Percentiles rank a stretch among this genome's conserved stretches.
These are phyloP conservation scores for Hoplostethus atlanticus DNA, from an alignment of 2,797 vertebrate genomes.

Conservation along the genomic window DNA sequence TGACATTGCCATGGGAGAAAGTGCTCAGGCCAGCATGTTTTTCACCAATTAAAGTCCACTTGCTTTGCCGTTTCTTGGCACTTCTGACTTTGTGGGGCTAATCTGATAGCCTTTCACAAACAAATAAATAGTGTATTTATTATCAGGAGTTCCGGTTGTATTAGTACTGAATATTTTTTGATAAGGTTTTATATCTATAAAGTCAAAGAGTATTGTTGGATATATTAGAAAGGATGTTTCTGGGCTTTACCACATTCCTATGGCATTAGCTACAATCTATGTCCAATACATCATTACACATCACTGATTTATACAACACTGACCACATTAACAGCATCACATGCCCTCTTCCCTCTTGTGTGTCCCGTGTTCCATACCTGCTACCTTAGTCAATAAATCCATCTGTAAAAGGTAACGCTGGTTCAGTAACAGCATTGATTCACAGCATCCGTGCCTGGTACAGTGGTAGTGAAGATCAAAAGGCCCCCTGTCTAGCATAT, in stretches of 20 bases:
- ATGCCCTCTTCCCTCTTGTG: neutral
- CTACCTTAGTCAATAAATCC: neutral
- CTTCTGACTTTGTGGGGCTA: too few species aligned
- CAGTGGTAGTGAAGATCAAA: constrained; percentile 5
- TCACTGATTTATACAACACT: neutral
- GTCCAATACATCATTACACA: neutral
- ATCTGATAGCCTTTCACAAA: neutral
- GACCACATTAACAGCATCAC: neutral
- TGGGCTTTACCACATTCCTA: too few species aligned
- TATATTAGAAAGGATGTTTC: neutral
- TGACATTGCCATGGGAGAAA: neutral
- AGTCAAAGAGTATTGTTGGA: neutral
- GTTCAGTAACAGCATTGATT: neutral
- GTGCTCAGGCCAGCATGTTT: too few species aligned
- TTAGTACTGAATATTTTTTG: too few species aligned
- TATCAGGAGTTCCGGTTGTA: too few species aligned
- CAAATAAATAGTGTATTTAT: neutral
- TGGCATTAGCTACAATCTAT: neutral
- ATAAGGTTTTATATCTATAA: too few species aligned
- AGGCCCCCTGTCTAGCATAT: constrained; percentile 1
- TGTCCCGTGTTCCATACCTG: neutral
- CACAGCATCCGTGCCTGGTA: neutral
- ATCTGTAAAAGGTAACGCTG: neutral
- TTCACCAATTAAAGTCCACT: too few species aligned
- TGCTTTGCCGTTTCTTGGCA: too few species aligned